Evolutionary conservation across 2,888 invertebrate genomes (phyloP), one percentile per base, ranked within the genome.

Genomic region (Metacarcinus magister): DNA sequence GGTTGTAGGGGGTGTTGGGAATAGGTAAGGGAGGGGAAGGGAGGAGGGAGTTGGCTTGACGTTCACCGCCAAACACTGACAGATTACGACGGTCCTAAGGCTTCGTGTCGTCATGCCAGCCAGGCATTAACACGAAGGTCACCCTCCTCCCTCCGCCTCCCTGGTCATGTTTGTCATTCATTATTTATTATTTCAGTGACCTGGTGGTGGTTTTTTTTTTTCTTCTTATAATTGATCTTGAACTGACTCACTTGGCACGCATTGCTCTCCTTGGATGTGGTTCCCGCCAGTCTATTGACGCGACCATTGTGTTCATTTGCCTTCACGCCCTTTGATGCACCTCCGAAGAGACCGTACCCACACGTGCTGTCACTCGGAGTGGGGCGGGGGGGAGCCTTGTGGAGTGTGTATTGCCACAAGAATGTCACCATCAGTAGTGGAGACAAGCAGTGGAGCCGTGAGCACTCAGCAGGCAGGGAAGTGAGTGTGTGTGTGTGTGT

Each of bases 111-210:
- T 44, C 91, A 28, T 48, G 91, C 46, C 91, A 46, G 91, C 46
- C 91, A 46, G 91, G 44, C n/a, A 2, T 46, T 75, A 44, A 43
- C 87, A 87, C 39, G 87, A 87, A 87, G 87, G 87, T 87, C 87
- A 87, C 87, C 39, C 39, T 32, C 87, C 39, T 3, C 39, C 87
- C 19, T 87, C 16, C 39, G 39, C 10, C 39, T 82, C 16, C 39
- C 8, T 13, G 32, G 87, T 75, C 39, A 39, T 39, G 54, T 54
- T 4, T 82, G 39, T 39, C 87, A 87, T 75, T 75, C 75, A 75
- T 75, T 75, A 75, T 8, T 75, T 28, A 28, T 4, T 60, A 10
- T 60, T 60, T 60, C 28, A 75, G 75, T 75, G 75, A 75, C 75
- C 28, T 28, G 0, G 87, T 10, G 87, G 16, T 39, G 16, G 16